Base-by-base conservation (phyloP, 2,797 vertebrate genomes). In the Heteromormyrus szaboi region DNA sequence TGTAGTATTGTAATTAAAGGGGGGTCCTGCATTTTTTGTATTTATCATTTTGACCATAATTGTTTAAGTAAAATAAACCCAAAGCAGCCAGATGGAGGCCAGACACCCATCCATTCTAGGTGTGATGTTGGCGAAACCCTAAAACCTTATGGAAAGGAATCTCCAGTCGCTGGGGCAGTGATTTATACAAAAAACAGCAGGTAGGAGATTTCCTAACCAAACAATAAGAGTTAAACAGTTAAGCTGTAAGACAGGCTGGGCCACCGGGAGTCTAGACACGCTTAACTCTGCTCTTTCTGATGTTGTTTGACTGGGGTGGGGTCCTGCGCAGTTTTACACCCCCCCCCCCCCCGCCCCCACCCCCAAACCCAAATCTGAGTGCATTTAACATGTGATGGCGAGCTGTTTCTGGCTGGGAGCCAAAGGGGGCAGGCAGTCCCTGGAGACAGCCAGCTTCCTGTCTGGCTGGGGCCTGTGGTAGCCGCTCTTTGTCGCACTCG, bases 401-500 rank as follows among this genome's bases (percentile, higher is more conserved):
- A 88, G 76, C 50, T 53, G 25, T 79, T 25, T 62, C 46, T 79
- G 51, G 19, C 65, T 37, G 46, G 37, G 56, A 68, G 87, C 62
- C 62, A 51, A 29, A n/a, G 29, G 37, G 44, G 86, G 62, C 3
- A 50, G 65, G 22, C 19, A 65, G 68, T 9, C 7, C 62, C 41
- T 17, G 22, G 46, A 19, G 44, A 14, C 46, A 25, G 37, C 8
- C 25, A n/a, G 25, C 46, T 54, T 19, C 29, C 72, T 37, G 25
- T 88, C 50, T 54, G 46, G 68, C 11, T 53, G 5, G 48, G 68
- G 29, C 29, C 48, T 29, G n/a, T 81, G 90, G 87, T 92, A 90
- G 90, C 90, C 86, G 5, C 33, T 91, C 83, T 88, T 89, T 50
- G 51, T 93, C 91, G 90, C 72, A 6, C 11, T 25, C 12, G 4